Evolutionary conservation across 2,113 vertebrate species (phyloP).

Genomic region (Corydoras sp.): DNA sequence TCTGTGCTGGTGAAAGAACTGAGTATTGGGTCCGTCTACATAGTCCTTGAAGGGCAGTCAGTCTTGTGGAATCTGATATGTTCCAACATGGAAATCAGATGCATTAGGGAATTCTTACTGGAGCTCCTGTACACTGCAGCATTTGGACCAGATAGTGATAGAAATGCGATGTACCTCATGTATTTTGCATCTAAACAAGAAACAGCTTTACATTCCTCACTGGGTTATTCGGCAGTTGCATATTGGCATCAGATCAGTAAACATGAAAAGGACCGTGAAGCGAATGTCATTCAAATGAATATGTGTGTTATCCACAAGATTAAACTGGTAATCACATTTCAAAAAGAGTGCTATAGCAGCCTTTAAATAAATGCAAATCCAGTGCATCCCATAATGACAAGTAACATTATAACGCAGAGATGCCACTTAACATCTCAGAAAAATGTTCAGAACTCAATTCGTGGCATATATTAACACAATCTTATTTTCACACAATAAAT

Average conservation of each 20-base stretch:
- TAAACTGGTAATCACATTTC: slow-evolving; percentile 34
- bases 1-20: slow-evolving; percentile 34
- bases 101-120: not conserved
- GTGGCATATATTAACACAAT: too few relatives aligned
- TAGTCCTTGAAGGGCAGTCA: not conserved
- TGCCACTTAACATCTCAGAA: too few relatives aligned
- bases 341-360: slow-evolving; percentile 10
- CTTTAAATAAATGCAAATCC: slow-evolving; percentile 49
- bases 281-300: slow-evolving; percentile 56
- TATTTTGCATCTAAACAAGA: slow-evolving; percentile 35
- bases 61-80: not conserved
- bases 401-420: too few relatives aligned
- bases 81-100: slow-evolving; percentile 23
- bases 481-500: too few relatives aligned
- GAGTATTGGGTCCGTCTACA: not conserved
- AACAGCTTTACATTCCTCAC: slow-evolving; percentile 34
- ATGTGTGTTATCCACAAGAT: slow-evolving; percentile 35
- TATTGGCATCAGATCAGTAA: slow-evolving; percentile 58
- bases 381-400: slow-evolving; percentile 1
- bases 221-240: slow-evolving; percentile 46
- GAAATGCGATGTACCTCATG: slow-evolving; percentile 48
- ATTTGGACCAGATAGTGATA: slow-evolving; percentile 3
- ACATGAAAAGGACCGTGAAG: slow-evolving; percentile 60
- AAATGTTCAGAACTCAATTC: too few relatives aligned
- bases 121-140: slow-evolving; percentile 11